phyloP scores from a whole-genome alignment of 1,140 invertebrate genomes.

The Lethrus apterus region DNA sequence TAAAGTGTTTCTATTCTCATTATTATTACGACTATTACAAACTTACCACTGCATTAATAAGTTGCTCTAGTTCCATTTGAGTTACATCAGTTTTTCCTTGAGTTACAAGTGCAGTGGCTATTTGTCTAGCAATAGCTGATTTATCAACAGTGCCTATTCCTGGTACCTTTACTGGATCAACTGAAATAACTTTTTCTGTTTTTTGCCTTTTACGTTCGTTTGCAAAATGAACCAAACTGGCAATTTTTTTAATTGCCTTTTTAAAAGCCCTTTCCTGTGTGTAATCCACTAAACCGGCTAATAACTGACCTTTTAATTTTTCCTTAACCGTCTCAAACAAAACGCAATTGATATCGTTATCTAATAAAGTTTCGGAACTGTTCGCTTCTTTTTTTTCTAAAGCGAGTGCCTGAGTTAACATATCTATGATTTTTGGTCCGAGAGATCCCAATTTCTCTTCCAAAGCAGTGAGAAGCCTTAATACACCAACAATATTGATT shows the following conservation, averaged over 20 bases:
- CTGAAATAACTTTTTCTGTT: constrained; percentile 36
- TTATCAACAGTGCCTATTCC: constrained; percentile 62
- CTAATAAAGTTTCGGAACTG: constrained; percentile 63
- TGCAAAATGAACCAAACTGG: constrained; percentile 57
- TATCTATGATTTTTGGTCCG: constrained; percentile 65
- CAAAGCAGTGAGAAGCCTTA: constrained; percentile 67
- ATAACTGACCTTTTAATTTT: constrained; percentile 71
- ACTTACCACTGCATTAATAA: constrained; percentile 67
- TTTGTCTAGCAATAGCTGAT: constrained; percentile 65
- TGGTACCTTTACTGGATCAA: constrained; percentile 51
- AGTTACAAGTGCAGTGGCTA: constrained; percentile 64
- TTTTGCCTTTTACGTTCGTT: constrained; percentile 45
- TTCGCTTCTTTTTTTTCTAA: constrained; percentile 68
- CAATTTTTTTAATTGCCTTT: constrained; percentile 57
- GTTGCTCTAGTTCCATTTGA: constrained; percentile 63
- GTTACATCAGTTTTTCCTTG: constrained; percentile 72
- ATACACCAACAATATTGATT: constrained; percentile 58
- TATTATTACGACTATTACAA: too few relatives aligned
- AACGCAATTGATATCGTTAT: constrained; percentile 61
- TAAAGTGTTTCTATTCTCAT: too few relatives aligned
- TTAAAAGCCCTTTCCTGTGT: constrained; percentile 54
- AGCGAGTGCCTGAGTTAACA: constrained; percentile 64
- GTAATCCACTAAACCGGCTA: constrained; percentile 64
- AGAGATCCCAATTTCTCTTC: constrained; percentile 73
- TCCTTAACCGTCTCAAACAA: constrained; percentile 78